Evolutionary conservation across 2,113 vertebrate genomes (phyloP), one percentile per base, ranked within the genome.

Genomic region (Stomatorhinus ivindoensis): DNA sequence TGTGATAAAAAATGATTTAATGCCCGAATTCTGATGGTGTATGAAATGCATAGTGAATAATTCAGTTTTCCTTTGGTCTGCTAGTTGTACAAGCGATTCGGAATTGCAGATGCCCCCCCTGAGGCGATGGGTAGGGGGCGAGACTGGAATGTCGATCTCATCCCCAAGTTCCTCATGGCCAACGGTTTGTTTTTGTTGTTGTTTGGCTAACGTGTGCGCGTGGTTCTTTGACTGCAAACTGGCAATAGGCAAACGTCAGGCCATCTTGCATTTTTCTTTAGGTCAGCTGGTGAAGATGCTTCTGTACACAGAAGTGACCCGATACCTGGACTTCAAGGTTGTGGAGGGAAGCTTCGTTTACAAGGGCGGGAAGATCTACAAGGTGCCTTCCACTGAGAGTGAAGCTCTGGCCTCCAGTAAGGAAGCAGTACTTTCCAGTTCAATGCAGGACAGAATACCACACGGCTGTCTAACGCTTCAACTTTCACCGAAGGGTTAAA

Each of bases 261-360:
- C n/a, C 39, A 35, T 61, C 31, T 24, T 87, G 53, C 19, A 17
- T 42, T 87, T 24, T 17, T 65, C 51, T 35, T 9, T 85, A 98
- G 97, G 97, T 80, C 97, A 98, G 92, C 95, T 98, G 87, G 97
- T 98, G 69, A 98, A 97, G 95, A 98, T 98, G 97, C 95, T 98
- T 88, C 95, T 98, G 3, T 98, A 98, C 91, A 98, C 97, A 35
- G 97, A 98, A 91, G 97, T 98, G 91, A 98, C 97, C 8, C 95
- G 97, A 61, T 98, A 98, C 91, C 92, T 98, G 91, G 97, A 98
- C 93, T 98, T 98, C 90, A 98, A 98, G 93, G 97, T 98, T 19
- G 97, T 98, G 69, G 97, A 98, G 88, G 97, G 97, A 91, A 98
- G 97, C 93, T 98, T 97, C 55, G 97, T 98, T n/a, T 98, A 98